These are phyloP conservation scores for Oreotrochilus melanogaster DNA, from an alignment of 2,113 vertebrate species.

Conservation along the genomic window DNA sequence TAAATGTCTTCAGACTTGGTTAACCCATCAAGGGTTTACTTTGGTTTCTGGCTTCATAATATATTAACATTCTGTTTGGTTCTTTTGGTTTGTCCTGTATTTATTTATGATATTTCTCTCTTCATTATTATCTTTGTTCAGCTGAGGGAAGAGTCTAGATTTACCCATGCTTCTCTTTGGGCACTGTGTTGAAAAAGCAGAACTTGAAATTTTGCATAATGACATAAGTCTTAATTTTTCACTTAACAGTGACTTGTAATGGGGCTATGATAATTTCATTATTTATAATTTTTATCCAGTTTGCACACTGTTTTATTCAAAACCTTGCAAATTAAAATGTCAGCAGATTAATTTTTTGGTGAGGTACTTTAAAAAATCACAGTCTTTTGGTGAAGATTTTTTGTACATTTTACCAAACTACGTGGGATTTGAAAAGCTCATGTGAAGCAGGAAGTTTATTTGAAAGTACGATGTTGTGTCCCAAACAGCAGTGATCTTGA, in stretches of 20 bases:
- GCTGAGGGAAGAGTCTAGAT: background rate
- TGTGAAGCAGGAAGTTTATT: background rate
- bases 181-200: background rate
- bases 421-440: background rate
- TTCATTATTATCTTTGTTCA: background rate
- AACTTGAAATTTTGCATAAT: background rate
- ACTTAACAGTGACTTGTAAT: accelerated
- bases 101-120: background rate
- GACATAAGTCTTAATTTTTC: background rate
- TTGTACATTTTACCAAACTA: background rate
- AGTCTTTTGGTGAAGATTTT: background rate
- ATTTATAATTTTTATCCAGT: background rate
- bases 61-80: background rate
- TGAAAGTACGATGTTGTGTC: background rate
- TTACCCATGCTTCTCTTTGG: background rate
- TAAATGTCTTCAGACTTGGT: background rate
- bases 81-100: background rate
- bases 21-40: background rate
- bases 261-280: background rate
- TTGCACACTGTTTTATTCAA: background rate
- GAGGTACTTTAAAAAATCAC: background rate
- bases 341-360: background rate
- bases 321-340: background rate
- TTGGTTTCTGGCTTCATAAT: background rate
- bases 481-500: background rate